A percentile compares a stretch with the other conserved stretches of the same genome.
Conservation (phyloP, 2,113 vertebrate species). For the Dasypus novemcinctus region DNA sequence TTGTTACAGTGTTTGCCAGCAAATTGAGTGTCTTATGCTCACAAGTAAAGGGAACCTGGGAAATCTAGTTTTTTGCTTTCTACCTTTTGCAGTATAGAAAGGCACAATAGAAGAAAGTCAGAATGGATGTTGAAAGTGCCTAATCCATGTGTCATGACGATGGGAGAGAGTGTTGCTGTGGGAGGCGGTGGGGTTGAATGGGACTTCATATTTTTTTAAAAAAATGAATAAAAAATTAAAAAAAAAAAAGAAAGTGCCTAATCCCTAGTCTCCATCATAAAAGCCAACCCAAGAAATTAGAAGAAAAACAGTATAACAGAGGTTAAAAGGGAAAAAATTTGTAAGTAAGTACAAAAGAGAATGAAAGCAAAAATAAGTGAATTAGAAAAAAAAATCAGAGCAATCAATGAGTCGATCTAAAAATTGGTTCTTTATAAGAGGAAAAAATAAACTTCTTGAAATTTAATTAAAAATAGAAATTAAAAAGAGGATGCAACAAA, state of each 20-base stretch:
- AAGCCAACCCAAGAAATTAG: not conserved
- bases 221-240: no score
- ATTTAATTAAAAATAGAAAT: no score
- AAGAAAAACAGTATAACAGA: not conserved
- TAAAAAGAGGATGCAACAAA: no score
- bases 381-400: not conserved
- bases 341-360: not conserved
- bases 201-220: no score
- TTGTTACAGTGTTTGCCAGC: no score
- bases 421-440: no score
- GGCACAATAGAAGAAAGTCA: not conserved
- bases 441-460: no score
- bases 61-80: not conserved
- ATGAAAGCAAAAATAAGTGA: not conserved
- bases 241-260: no score
- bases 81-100: not conserved
- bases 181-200: no score
- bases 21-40: no score
- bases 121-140: not conserved
- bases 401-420: not conserved
- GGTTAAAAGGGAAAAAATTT: not conserved
- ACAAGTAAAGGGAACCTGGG: not conserved
- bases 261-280: not conserved
- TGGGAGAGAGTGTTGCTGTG: no score
- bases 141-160: no score